These are phyloP conservation scores for Plecturocebus donacophilus DNA, from an alignment of 2,113 vertebrate species.

Conservation along the genomic window DNA sequence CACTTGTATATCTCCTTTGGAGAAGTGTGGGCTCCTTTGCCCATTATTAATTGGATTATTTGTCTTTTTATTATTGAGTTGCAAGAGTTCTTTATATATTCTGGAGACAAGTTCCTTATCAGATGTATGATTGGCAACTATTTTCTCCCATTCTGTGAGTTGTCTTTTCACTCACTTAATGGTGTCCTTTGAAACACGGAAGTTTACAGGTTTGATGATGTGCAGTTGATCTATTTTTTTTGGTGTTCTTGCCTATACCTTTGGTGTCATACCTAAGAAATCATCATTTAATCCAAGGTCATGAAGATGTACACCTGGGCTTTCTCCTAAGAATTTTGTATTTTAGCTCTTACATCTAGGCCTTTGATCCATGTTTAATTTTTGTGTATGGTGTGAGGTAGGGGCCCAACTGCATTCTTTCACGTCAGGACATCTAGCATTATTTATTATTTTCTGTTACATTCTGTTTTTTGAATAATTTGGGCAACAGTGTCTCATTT, in stretches of 20 bases:
- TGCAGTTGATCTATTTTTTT: background rate
- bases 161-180: background rate
- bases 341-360: background rate
- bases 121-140: background rate
- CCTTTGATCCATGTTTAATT: background rate
- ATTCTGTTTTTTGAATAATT: background rate
- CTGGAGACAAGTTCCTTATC: background rate
- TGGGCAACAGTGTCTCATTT: background rate
- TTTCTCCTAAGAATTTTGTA: background rate
- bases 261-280: background rate
- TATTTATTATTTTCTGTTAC: background rate
- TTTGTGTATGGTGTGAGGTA: background rate
- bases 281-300: background rate
- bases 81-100: background rate
- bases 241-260: background rate
- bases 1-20: background rate
- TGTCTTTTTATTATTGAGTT: background rate
- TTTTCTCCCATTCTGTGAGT: background rate
- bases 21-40: background rate
- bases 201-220: background rate
- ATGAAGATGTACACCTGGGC: accelerated
- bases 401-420: background rate
- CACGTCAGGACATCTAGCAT: background rate
- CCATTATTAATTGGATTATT: background rate
- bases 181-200: background rate